Percentiles rank a stretch among this genome's conserved stretches.
phyloP scores from a whole-genome alignment of 2,113 vertebrate genomes.

The Antechinus flavipes region DNA sequence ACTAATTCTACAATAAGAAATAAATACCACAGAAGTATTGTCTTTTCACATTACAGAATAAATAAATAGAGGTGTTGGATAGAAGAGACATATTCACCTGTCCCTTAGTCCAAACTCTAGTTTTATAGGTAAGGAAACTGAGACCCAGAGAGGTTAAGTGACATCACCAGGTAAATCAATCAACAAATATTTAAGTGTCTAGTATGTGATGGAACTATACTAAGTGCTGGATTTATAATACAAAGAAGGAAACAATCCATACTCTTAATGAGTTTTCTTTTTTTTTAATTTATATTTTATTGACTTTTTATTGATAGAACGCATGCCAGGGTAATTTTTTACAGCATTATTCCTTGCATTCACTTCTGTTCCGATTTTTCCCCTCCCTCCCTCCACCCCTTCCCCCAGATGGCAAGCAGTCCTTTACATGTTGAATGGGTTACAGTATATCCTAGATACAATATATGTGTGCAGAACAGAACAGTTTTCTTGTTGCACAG shows the following conservation, averaged over 20 bases:
- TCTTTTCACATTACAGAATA: not conserved
- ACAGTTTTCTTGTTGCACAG: too few species aligned
- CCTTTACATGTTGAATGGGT: too few species aligned
- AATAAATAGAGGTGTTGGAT: not conserved
- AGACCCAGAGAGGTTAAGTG: not conserved
- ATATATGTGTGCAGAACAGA: too few species aligned
- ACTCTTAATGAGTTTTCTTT: not conserved
- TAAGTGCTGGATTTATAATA: not conserved
- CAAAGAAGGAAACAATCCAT: not conserved
- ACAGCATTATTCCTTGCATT: too few species aligned
- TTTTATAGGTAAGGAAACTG: not conserved
- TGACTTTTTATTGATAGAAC: too few species aligned
- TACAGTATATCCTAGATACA: too few species aligned
- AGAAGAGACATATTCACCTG: not conserved
- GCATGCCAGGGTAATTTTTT: too few species aligned
- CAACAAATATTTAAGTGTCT: not conserved
- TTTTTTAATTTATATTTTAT: too few species aligned
- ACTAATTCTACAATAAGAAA: not conserved
- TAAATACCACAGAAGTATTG: not conserved
- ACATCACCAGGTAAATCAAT: not conserved
- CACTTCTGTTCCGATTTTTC: too few species aligned
- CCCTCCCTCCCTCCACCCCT: too few species aligned
- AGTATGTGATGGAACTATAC: not conserved
- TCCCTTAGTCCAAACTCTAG: not conserved
- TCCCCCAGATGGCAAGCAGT: too few species aligned